Conservation (phyloP, 2,113 vertebrate species). For the Chunga burmeisteri region DNA sequence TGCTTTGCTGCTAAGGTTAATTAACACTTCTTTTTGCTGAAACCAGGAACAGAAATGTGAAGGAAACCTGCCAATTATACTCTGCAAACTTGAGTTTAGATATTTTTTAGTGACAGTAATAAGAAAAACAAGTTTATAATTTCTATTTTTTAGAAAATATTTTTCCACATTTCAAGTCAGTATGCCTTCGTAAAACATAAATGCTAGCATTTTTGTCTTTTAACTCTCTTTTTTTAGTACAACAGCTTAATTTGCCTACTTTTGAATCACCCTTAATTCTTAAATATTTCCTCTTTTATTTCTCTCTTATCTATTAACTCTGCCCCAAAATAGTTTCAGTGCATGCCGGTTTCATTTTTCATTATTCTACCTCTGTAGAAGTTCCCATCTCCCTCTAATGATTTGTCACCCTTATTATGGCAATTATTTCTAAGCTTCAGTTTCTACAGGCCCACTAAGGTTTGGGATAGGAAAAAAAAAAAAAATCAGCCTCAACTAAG, state of each 20-base stretch:
- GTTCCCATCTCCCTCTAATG: not conserved
- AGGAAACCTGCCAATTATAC: constrained; percentile 14
- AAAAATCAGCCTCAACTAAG: not conserved
- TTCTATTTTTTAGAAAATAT: not conserved
- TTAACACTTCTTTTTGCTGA: constrained; percentile 24
- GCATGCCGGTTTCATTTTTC: not conserved
- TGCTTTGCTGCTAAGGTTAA: constrained; percentile 36
- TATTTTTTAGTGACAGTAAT: not conserved
- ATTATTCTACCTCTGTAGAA: not conserved
- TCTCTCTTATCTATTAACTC: not conserved
- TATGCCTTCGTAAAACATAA: not conserved
- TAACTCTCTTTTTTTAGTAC: not conserved
- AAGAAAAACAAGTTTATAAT: not conserved
- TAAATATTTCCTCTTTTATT: not conserved
- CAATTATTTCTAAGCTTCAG: not conserved
- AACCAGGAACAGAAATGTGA: not conserved
- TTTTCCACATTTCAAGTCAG: not conserved
- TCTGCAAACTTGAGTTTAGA: not conserved
- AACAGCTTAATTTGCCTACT: not conserved
- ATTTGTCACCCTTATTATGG: not conserved
- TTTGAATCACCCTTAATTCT: not conserved
- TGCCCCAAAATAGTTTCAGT: not conserved
- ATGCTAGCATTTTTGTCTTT: not conserved
- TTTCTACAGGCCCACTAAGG: not conserved
- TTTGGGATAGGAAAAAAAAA: not conserved